Percentiles rank a stretch among this genome's conserved stretches.
phyloP scores from a whole-genome alignment of 2,888 invertebrate species.

The Tetheella fluctuosa region DNA sequence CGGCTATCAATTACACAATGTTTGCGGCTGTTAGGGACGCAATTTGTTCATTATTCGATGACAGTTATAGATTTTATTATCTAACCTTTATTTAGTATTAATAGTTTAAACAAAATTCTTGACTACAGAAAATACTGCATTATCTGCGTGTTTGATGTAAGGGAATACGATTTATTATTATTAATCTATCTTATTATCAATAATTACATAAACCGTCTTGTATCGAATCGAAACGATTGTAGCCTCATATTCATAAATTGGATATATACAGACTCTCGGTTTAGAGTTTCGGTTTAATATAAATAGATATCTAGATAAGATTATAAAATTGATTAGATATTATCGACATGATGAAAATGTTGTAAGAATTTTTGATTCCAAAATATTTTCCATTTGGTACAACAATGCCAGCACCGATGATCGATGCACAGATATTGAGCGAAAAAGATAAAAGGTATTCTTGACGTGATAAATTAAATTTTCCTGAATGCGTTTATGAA shows the following conservation, averaged over 20 bases:
- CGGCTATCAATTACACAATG: constrained; percentile 72
- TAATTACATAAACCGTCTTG: too few species aligned
- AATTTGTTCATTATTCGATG: constrained; percentile 75
- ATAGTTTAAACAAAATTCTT: constrained; percentile 14
- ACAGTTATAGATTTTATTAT: constrained; percentile 70
- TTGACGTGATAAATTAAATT: constrained; percentile 58
- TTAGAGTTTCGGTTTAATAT: neutral
- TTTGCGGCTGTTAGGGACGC: constrained; percentile 78
- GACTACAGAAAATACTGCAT: constrained; percentile 2
- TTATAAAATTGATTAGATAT: neutral
- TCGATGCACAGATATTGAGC: too few species aligned
- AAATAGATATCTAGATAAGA: neutral
- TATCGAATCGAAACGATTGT: too few species aligned
- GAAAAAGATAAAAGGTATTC: constrained; percentile 47
- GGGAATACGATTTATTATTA: too few species aligned
- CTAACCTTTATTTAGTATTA: constrained; percentile 32
- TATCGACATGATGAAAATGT: neutral
- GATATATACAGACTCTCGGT: too few species aligned
- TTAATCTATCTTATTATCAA: too few species aligned
- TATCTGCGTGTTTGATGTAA: too few species aligned
- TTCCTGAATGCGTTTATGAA: constrained; percentile 65
- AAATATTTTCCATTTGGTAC: constrained; percentile 23
- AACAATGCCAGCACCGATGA: constrained; percentile 26
- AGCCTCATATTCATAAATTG: too few species aligned
- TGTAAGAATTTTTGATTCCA: constrained; percentile 16